Evolutionary conservation across 2,888 invertebrate genomes (phyloP), one percentile per base, ranked within the genome.

Genomic region (Cheiracanthium punctorium): DNA sequence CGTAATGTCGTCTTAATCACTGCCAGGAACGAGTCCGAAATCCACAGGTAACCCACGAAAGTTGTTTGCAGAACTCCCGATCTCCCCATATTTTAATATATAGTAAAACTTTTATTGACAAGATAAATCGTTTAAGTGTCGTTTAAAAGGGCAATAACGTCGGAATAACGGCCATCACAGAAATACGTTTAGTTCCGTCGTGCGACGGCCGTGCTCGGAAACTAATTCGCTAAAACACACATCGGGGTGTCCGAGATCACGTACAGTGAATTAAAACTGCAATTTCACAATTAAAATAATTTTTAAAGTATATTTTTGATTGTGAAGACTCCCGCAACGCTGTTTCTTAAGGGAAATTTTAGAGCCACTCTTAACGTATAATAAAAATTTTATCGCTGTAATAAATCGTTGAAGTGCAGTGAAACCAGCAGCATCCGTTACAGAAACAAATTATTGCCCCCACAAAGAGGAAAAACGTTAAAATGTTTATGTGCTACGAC

Each of bases 101-200:
- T 85, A 85, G 84, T 85, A 85, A 85, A 85, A 85, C 69, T 85
- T 85, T 85, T 85, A 85, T 85, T 85, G 84, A 85, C 84, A 79
- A 79, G 84, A 85, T 85, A 85, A 85, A 85, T 85, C 84, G 84
- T 73, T 85, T 85, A 85, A 85, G 84, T 85, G 74, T 73, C 84
- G 79, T 74, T 85, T 85, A 85, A 85, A 84, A 85, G 84, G 84
- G 84, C 84, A 65, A 79, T 85, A 85, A 85, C 84, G 74, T 37
- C 58, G 79, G 75, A 80, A 85, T 85, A 79, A 85, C 84, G 79
- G 84, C 84, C 72, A 69, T 20, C 14, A 67, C 58, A 74, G 84
- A 85, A 79, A 79, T 73, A 85, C 58, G 79, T 74, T 5, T 5
- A 5, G 58, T 24, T 17, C 5, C 24, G 24, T 24, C 24, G 58